These are phyloP conservation scores for Pycnonotus jocosus DNA, from an alignment of 2,113 vertebrate species.

Conservation along the genomic window DNA sequence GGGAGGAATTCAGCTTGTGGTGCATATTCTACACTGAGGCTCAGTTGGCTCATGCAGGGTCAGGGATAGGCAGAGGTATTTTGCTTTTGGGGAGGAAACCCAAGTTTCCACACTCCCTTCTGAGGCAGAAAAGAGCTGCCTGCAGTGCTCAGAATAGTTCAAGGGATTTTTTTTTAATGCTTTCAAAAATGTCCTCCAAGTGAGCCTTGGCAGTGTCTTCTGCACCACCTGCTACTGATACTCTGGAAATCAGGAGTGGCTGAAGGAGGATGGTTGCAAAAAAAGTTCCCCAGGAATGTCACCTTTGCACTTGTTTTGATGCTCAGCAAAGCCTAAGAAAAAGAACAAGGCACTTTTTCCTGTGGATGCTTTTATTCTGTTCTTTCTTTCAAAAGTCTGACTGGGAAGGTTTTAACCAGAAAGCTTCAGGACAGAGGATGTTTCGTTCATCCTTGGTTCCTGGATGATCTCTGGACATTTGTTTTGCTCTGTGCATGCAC, in stretches of 20 bases:
- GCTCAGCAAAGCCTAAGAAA: neutral
- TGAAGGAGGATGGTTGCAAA: neutral
- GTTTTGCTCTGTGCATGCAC: neutral
- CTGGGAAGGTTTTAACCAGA: neutral
- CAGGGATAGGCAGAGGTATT: neutral
- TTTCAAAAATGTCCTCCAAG: constrained; percentile 1
- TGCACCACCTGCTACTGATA: neutral
- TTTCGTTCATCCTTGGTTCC: neutral
- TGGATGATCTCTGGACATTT: neutral
- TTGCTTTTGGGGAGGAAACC: neutral
- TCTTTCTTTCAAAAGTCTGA: neutral
- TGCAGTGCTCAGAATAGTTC: neutral
- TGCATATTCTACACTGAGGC: neutral
- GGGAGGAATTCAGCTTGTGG: neutral
- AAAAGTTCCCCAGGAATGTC: neutral
- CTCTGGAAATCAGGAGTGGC: neutral
- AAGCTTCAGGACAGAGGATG: neutral
- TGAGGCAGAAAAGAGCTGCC: neutral
- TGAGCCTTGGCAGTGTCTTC: neutral
- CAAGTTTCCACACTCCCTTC: neutral
- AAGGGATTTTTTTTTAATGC: constrained; percentile 1
- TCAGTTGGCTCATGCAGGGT: neutral
- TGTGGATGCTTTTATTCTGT: neutral
- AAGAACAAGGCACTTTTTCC: neutral
- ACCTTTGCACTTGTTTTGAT: neutral